Evolutionary conservation across 2,113 vertebrate species (phyloP).

Genomic region (Amphiprion percula): DNA sequence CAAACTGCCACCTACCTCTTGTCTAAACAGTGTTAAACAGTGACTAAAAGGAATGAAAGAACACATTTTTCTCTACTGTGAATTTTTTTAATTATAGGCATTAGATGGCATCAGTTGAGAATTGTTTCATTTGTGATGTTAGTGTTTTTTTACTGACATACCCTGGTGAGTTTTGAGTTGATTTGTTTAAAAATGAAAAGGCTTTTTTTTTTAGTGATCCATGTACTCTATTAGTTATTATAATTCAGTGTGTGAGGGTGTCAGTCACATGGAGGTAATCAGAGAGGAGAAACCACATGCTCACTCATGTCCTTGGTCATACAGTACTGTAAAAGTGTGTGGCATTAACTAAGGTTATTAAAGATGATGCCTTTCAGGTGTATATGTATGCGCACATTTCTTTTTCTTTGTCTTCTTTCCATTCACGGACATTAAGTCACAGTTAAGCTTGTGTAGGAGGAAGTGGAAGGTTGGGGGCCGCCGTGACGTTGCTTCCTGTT

Average conservation of each 20-base stretch:
- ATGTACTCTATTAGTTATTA: conserved; percentile 19
- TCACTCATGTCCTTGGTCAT: not conserved
- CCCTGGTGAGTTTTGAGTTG: conserved; percentile 24
- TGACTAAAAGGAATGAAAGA: not conserved
- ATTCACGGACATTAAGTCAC: conserved; percentile 38
- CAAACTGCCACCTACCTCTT: not conserved
- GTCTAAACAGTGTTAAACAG: not conserved
- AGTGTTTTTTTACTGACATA: conserved; percentile 7
- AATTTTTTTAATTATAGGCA: conserved; percentile 7
- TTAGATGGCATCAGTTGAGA: not conserved
- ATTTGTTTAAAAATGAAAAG: conserved; percentile 36
- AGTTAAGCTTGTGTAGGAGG: conserved; percentile 83
- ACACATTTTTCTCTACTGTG: not conserved
- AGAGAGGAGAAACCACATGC: not conserved
- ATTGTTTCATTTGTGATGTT: conserved; percentile 5
- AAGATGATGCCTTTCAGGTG: conserved; percentile 21
- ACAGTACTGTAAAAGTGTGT: not conserved
- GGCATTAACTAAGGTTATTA: not conserved
- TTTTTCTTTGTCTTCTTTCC: conserved; percentile 69
- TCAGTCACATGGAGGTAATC: not conserved
- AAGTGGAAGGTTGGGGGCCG: conserved; percentile 84
- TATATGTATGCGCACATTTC: not conserved
- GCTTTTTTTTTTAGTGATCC: not conserved
- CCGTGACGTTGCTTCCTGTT: conserved; percentile 92
- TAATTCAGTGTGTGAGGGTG: conserved; percentile 56